phyloP scores from a whole-genome alignment of 2,113 vertebrate species.

The Amazona guildingii region DNA sequence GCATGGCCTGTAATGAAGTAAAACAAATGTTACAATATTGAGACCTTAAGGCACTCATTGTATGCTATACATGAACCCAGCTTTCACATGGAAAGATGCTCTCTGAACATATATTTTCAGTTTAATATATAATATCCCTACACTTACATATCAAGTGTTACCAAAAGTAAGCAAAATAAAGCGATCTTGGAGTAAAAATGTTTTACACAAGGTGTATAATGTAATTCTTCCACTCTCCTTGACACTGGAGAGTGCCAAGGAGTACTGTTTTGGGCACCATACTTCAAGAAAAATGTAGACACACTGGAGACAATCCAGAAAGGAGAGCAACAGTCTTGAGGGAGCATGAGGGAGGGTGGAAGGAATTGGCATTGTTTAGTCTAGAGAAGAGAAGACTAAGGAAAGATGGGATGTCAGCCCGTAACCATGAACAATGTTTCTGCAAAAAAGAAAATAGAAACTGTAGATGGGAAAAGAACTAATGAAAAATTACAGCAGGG shows the following conservation, averaged over 20 bases:
- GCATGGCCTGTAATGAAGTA: neutral
- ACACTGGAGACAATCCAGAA: neutral
- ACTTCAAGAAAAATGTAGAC: neutral
- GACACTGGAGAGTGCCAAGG: neutral
- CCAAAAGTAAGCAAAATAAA: neutral
- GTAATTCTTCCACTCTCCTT: neutral
- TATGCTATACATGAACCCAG: neutral
- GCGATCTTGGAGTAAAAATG: neutral
- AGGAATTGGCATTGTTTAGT: conserved; percentile 53
- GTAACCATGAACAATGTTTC: neutral
- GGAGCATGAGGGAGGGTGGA: neutral
- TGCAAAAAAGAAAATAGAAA: neutral
- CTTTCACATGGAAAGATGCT: neutral
- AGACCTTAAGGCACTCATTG: neutral
- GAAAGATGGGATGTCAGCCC: neutral
- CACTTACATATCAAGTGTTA: neutral
- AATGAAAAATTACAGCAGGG: neutral
- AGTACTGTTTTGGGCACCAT: neutral
- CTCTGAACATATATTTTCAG: neutral
- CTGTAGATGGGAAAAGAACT: neutral
- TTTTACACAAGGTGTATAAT: neutral
- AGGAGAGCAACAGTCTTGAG: neutral
- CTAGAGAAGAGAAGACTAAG: neutral
- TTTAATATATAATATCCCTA: neutral
- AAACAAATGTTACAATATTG: neutral